phyloP scores from a whole-genome alignment of 1,140 invertebrate species.

The Homalodisca vitripennis region DNA sequence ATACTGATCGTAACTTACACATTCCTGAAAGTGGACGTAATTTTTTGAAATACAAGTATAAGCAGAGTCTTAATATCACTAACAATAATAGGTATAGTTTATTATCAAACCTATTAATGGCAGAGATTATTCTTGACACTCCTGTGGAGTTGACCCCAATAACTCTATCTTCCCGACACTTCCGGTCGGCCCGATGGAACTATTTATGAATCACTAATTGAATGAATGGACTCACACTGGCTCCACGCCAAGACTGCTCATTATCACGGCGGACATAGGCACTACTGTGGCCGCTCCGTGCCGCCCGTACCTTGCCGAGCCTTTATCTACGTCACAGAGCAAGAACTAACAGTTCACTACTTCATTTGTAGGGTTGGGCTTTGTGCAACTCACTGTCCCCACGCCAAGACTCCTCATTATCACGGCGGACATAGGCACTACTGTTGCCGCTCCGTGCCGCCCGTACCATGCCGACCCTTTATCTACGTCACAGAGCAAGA shows the following conservation, averaged over 20 bases:
- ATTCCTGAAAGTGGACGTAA: too few relatives aligned
- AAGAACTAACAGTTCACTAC: too few relatives aligned
- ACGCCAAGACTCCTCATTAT: not conserved
- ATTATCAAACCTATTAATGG: too few relatives aligned
- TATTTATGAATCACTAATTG: not conserved
- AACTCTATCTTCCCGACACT: too few relatives aligned
- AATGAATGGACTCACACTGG: not conserved
- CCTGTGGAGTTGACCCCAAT: too few relatives aligned
- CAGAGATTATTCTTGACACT: too few relatives aligned
- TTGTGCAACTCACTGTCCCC: not conserved
- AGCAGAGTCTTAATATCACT: too few relatives aligned
- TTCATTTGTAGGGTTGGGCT: too few relatives aligned
- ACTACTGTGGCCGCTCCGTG: not conserved
- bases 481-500: not conserved
- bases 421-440: not conserved
- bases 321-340: not conserved
- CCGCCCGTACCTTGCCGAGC: not conserved
- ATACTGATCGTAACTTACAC: too few relatives aligned
- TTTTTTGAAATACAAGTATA: too few relatives aligned
- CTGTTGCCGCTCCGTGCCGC: not conserved
- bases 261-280: not conserved
- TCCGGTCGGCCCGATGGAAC: not conserved
- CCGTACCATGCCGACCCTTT: not conserved
- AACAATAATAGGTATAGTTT: too few relatives aligned
- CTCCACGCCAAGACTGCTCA: not conserved